Evolutionary conservation across 2,888 invertebrate genomes (phyloP).

Genomic region (Erebia ligea): DNA sequence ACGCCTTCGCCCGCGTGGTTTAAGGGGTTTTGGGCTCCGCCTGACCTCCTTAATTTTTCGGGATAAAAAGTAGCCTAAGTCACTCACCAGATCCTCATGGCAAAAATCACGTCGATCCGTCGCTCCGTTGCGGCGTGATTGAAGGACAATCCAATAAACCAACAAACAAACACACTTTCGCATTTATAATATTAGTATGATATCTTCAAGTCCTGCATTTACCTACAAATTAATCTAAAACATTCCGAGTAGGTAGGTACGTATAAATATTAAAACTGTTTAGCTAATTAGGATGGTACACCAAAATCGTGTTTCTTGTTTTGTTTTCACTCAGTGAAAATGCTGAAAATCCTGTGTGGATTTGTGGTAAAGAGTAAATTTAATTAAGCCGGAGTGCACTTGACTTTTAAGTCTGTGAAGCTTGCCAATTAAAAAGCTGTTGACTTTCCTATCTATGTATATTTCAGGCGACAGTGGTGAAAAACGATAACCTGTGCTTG

Average conservation of each 20-base stretch:
- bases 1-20: too few species aligned
- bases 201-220: background rate
- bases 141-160: too few species aligned
- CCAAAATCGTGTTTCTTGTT: conserved; percentile 15
- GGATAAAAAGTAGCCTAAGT: too few species aligned
- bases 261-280: conserved; percentile 6
- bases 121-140: too few species aligned
- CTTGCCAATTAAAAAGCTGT: conserved; percentile 40
- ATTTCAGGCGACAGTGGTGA: conserved; percentile 18
- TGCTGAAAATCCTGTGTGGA: conserved; percentile 25
- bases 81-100: too few species aligned
- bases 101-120: too few species aligned
- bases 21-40: too few species aligned
- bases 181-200: too few species aligned
- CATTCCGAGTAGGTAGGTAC: background rate
- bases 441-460: conserved; percentile 32
- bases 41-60: too few species aligned
- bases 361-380: conserved; percentile 36
- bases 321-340: background rate
- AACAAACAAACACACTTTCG: too few species aligned
- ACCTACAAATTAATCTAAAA: background rate
- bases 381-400: conserved; percentile 38
- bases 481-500: conserved; percentile 20
- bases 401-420: conserved; percentile 30
- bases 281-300: conserved; percentile 17